Base-by-base conservation (phyloP, 2,888 invertebrate species). In the Crocallis elinguaria region DNA sequence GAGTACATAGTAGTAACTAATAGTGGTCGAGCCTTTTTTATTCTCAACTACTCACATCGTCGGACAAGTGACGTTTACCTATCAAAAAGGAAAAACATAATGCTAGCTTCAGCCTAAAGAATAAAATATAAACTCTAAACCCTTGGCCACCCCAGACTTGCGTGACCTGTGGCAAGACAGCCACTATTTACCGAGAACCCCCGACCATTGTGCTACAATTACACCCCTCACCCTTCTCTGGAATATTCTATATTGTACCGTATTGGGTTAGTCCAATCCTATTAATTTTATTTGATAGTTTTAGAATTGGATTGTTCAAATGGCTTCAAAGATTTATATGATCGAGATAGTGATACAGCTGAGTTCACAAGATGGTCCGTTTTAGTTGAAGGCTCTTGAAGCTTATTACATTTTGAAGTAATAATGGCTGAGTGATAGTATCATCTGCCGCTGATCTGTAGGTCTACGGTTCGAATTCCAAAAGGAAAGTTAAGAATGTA, bases 231-330 rank as follows among this genome's bases (percentile, higher is more conserved):
- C 23, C 25, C 23, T 11, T 14, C 19, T 5, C 44, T 21, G 6
- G 23, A 14, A 30, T 2, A 21, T 23, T 16, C 46, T 32, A 32
- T 16, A 46, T 46, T 17, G 30, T 32, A 14, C 32, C 16, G 16
- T 32, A 48, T 38, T 46, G 32, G 38, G 38, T 48, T 38, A 25
- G 16, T 3, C 29, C 6, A 36, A 9, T 17, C 16, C 38, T 32
- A 48, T 48, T 39, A 48, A 17, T 48, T 46, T 27, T 17, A 33
- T 38, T 12, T 13, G 17, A 41, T 48, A 39, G 39, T 49, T 33
- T 49, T 27, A 33, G 25, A 13, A 49, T 49, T 33, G 33, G n/a
- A 49, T 41, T 35, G 39, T n/a, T n/a, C n/a, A n/a, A 33, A 43
- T 43, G 6, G 21, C 12, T 30, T 1, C 12, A 2, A 1, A n/a